A percentile compares a stretch with the other conserved stretches of the same genome.
Conservation (phyloP, 1,140 invertebrate species). For the Holotrichia oblita region DNA sequence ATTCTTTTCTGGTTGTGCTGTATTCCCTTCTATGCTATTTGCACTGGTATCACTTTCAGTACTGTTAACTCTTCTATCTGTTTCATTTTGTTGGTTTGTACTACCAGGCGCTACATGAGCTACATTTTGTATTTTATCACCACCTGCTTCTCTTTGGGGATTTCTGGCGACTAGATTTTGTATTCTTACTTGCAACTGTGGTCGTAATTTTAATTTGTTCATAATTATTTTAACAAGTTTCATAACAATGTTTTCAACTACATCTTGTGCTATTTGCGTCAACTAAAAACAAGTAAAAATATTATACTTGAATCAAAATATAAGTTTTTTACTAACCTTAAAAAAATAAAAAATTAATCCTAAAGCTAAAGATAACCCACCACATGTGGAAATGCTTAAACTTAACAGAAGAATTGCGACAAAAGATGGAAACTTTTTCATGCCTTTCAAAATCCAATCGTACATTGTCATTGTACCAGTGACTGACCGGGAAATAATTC, state of each 20-base stretch:
- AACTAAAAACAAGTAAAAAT: slow-evolving; percentile 63
- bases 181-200: slow-evolving; percentile 17
- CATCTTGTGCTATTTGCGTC: slow-evolving; percentile 78
- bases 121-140: slow-evolving; percentile 26
- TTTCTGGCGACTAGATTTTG: slow-evolving; percentile 3
- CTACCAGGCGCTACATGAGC: neutral
- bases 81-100: slow-evolving; percentile 9
- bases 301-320: slow-evolving; percentile 41
- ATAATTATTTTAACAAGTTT: slow-evolving; percentile 64
- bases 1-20: neutral
- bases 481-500: slow-evolving; percentile 51
- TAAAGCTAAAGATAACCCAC: slow-evolving; percentile 63
- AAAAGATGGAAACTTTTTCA: slow-evolving; percentile 65
- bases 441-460: slow-evolving; percentile 65
- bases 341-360: slow-evolving; percentile 68
- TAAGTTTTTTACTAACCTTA: slow-evolving; percentile 58
- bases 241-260: slow-evolving; percentile 72
- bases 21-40: slow-evolving; percentile 9
- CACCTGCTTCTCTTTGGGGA: slow-evolving; percentile 33
- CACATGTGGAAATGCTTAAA: slow-evolving; percentile 66
- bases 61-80: neutral
- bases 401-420: slow-evolving; percentile 62
- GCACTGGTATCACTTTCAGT: slow-evolving; percentile 10
- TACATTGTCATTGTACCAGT: slow-evolving; percentile 64
- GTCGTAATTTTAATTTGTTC: slow-evolving; percentile 50